Evolutionary conservation across 2,888 invertebrate genomes (phyloP).

Genomic region (Melipona beecheii): DNA sequence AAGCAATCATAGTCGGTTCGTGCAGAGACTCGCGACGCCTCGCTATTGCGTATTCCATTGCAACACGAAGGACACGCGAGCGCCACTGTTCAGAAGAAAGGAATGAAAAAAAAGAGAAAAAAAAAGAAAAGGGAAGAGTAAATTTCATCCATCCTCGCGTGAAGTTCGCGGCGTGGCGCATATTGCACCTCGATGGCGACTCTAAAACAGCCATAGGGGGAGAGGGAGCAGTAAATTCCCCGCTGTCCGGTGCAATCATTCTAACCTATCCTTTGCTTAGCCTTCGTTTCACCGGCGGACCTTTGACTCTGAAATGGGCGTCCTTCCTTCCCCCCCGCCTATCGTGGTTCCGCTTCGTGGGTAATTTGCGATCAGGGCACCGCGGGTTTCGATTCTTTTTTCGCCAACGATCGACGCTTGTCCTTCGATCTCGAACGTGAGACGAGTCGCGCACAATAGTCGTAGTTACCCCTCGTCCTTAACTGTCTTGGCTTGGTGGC

Average conservation of each 20-base stretch:
- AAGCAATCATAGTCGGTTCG: background rate
- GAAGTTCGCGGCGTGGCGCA: conserved; percentile 6
- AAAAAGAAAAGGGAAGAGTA: background rate
- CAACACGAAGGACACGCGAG: background rate
- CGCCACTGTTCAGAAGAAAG: background rate
- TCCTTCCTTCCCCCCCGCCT: background rate
- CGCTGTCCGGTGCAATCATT: conserved; percentile 68
- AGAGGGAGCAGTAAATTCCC: conserved; percentile 66
- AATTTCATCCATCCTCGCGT: conserved; percentile 33
- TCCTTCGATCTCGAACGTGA: conserved; percentile 71
- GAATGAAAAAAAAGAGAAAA: background rate
- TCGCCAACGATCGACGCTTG: conserved; percentile 24
- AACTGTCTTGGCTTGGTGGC: background rate
- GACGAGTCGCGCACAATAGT: conserved; percentile 67
- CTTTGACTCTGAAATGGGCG: conserved; percentile 65
- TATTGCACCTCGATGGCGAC: conserved; percentile 43
- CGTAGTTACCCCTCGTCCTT: conserved; percentile 1
- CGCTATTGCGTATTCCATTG: background rate
- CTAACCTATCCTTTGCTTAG: conserved; percentile 65
- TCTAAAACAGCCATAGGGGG: conserved; percentile 45
- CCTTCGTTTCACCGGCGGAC: conserved; percentile 63
- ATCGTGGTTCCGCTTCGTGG: conserved; percentile 44
- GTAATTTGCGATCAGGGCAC: conserved; percentile 66
- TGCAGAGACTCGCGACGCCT: too few relatives aligned
- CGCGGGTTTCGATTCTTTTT: conserved; percentile 58